Percentiles rank a stretch among this genome's conserved stretches.
phyloP scores from a whole-genome alignment of 2,888 invertebrate species.

The Callinectes sapidus region DNA sequence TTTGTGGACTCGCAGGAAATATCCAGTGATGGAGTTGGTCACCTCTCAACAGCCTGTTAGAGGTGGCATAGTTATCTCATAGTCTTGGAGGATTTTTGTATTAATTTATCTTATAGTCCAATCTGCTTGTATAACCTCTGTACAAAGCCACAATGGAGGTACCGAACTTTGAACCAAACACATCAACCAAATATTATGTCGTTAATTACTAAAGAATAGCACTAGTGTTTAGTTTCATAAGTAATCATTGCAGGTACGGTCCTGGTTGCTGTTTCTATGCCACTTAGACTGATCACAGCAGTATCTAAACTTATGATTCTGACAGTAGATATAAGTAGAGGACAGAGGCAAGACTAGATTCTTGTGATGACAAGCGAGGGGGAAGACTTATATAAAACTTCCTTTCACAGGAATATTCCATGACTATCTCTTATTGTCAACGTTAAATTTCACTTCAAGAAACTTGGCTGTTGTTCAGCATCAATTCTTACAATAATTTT shows the following conservation, averaged over 20 bases:
- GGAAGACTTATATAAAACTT: neutral
- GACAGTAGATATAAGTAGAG: neutral
- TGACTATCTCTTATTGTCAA: neutral
- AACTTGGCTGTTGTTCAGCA: constrained; percentile 11
- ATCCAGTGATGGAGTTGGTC: no score
- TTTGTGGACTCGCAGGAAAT: no score
- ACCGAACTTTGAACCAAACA: no score
- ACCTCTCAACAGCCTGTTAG: no score
- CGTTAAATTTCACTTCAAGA: neutral
- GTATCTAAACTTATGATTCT: neutral
- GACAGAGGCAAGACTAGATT: constrained; percentile 27
- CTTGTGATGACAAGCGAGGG: constrained; percentile 10
- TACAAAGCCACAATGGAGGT: no score
- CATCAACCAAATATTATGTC: no score
- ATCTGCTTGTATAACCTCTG: no score
- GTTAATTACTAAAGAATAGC: no score
- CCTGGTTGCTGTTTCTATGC: neutral
- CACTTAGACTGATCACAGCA: neutral
- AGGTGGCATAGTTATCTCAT: no score
- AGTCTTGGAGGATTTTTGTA: no score
- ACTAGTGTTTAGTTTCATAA: neutral
- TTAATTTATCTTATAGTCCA: no score
- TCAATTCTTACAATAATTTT: neutral
- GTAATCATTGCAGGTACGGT: neutral
- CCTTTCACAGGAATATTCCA: constrained; percentile 12